Evolutionary conservation across 2,888 invertebrate genomes (phyloP), one percentile per base, ranked within the genome.

Genomic region (Branchipolynoe longqiensis): DNA sequence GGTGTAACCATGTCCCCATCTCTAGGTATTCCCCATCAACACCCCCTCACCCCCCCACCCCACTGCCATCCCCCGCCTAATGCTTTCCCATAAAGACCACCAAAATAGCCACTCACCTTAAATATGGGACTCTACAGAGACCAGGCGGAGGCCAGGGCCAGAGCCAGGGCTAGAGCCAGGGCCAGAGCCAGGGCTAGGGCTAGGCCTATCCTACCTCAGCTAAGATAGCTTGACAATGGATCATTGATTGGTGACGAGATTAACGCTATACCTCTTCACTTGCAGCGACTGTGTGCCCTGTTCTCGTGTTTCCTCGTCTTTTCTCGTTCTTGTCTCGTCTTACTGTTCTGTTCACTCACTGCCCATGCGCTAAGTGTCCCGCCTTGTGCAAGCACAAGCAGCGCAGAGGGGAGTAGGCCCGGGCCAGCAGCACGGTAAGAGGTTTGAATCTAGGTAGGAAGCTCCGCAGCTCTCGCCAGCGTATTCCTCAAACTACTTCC

Each of bases 151-250:
- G 38, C n/a, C n/a, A 48, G 78, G 48, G 78, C 78, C 48, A 48
- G 48, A 28, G 41, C 22, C 78, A 41, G 41, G 54, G 48, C n/a
- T 48, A 22, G 48, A 25, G 38, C n/a, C n/a, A 48, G 78, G 48
- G 78, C 78, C 48, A 48, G 48, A 28, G 41, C 48, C 41, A 78
- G 22, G 78, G 25, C 41, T 31, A 12, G 78, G 78, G 78, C 78
- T 78, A 78, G 78, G 28, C 28, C 78, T 78, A 78, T 78, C 48
- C 78, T 78, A 78, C 28, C 78, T 78, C 78, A 40, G 12, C 78
- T 78, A 78, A 78, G 31, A 31, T 78, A 78, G 33, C 22, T 78
- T 31, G 1, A 78, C 48, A 31, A 31, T 78, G 78, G 41, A 78
- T 48, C 78, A 2, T 41, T 48, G 41, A 28, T 8, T n/a, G n/a